phyloP scores from a whole-genome alignment of 35 echinoderm and acorn worm genomes.

The Chiridota heheva region DNA sequence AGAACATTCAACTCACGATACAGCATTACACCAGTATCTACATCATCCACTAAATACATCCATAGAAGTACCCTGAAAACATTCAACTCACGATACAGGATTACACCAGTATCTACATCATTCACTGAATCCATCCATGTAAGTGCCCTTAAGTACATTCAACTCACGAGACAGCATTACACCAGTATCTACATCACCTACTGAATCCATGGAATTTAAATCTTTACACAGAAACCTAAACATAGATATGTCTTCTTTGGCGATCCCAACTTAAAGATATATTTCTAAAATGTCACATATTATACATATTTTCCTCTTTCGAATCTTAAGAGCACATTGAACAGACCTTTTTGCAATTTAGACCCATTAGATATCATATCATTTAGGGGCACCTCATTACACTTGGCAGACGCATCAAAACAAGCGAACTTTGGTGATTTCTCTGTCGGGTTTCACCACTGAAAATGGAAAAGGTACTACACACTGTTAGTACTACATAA shows the following conservation, averaged over 20 bases:
- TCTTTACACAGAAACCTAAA: slow-evolving; percentile 49
- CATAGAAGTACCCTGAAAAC: too few relatives aligned
- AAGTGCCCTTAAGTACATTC: too few relatives aligned
- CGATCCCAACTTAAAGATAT: slow-evolving; percentile 20
- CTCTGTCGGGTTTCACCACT: slow-evolving; percentile 10
- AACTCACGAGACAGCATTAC: too few relatives aligned
- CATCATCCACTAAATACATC: too few relatives aligned
- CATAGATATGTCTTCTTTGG: neutral
- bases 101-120: too few relatives aligned
- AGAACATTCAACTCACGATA: too few relatives aligned
- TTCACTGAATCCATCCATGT: too few relatives aligned
- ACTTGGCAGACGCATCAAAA: slow-evolving; percentile 25
- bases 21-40: too few relatives aligned
- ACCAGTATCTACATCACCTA: too few relatives aligned
- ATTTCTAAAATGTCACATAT: slow-evolving; percentile 57
- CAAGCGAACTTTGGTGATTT: slow-evolving; percentile 10
- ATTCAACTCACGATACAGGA: too few relatives aligned
- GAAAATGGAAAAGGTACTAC: slow-evolving; percentile 39
- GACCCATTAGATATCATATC: slow-evolving; percentile 14
- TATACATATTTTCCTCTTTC: slow-evolving; percentile 12
- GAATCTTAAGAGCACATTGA: slow-evolving; percentile 17
- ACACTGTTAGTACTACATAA: too few relatives aligned
- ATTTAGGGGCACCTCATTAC: neutral
- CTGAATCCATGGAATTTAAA: too few relatives aligned
- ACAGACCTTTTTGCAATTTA: slow-evolving; percentile 22